Evolutionary conservation across 2,797 vertebrate genomes (phyloP).

Genomic region (Pseudocheirus occidentalis): DNA sequence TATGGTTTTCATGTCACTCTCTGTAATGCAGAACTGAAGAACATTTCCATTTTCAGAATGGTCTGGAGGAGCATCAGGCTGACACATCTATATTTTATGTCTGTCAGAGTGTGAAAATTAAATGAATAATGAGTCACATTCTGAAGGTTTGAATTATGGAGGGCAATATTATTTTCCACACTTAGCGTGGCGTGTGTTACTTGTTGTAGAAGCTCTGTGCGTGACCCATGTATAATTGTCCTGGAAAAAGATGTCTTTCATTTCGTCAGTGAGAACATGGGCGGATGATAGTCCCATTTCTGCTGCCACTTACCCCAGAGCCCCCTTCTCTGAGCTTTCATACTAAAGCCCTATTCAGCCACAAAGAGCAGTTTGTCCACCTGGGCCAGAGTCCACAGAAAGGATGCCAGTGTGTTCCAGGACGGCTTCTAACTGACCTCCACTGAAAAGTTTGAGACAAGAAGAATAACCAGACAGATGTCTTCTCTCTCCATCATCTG

Average conservation of each 20-base stretch:
- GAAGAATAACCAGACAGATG: neutral
- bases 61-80: constrained; percentile 2
- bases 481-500: neutral
- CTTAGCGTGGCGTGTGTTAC: constrained; percentile 7
- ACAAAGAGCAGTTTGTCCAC: neutral
- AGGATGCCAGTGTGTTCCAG: neutral
- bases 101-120: constrained; percentile 51
- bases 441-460: neutral
- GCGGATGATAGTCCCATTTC: neutral
- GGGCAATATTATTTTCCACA: neutral
- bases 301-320: neutral
- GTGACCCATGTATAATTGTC: neutral
- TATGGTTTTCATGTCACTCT: neutral
- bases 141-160: constrained; percentile 30
- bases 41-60: constrained; percentile 33
- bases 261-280: neutral
- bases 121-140: constrained; percentile 15
- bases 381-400: neutral
- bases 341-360: accelerated
- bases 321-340: neutral
- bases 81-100: constrained; percentile 18
- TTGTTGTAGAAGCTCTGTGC: constrained; percentile 28
- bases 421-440: neutral
- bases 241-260: neutral
- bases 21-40: constrained; percentile 39